phyloP scores from a whole-genome alignment of 2,888 invertebrate species.

The Agrilus cyanescens region DNA sequence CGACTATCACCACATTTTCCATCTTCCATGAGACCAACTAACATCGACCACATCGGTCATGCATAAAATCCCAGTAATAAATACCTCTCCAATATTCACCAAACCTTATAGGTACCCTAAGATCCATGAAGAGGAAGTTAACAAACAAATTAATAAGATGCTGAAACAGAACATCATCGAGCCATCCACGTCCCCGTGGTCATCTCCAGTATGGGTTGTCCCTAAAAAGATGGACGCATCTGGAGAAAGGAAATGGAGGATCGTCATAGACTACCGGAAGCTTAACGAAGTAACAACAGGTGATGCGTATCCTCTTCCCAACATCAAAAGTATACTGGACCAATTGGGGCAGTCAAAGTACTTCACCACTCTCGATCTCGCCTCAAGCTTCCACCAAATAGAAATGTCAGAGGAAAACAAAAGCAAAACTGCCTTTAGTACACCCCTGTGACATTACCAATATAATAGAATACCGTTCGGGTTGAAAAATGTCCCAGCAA shows the following conservation, averaged over 20 bases:
- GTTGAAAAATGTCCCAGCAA: conserved; percentile 28
- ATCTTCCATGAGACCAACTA: conserved; percentile 12
- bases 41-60: conserved; percentile 17
- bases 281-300: conserved; percentile 24
- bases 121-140: conserved; percentile 23
- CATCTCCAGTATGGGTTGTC: conserved; percentile 17
- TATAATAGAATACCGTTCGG: conserved; percentile 26
- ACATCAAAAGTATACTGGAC: conserved; percentile 22
- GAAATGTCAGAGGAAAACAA: conserved; percentile 15
- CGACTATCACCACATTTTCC: conserved; percentile 10
- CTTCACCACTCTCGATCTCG: conserved; percentile 25
- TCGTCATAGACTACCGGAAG: conserved; percentile 28
- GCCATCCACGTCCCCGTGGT: conserved; percentile 15
- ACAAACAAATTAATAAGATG: conserved; percentile 23
- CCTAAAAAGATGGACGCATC: conserved; percentile 19
- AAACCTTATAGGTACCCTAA: conserved; percentile 27
- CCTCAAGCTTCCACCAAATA: conserved; percentile 24
- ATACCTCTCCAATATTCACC: conserved; percentile 20
- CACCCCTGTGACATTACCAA: conserved; percentile 23
- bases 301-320: conserved; percentile 24
- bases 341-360: conserved; percentile 21
- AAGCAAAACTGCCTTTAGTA: conserved; percentile 24
- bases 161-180: conserved; percentile 22
- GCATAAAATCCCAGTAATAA: conserved; percentile 24
- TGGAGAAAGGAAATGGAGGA: conserved; percentile 18